Percentiles rank a stretch among this genome's conserved stretches.
Conservation (phyloP, 2,888 invertebrate genomes). For the Allolobophora icterica region DNA sequence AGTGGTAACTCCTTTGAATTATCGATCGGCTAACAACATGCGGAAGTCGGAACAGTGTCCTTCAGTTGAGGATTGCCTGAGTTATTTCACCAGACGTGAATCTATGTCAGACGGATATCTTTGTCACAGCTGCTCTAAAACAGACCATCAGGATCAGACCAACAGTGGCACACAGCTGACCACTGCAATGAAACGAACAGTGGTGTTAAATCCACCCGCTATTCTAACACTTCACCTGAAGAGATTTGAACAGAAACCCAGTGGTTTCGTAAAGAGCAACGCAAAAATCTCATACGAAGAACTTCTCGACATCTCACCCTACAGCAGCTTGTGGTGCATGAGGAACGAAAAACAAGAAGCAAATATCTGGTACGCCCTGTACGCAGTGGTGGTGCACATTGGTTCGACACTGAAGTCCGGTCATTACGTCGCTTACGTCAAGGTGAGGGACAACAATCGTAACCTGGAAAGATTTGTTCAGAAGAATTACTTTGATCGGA, state of each 20-base stretch:
- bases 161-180: constrained; percentile 45
- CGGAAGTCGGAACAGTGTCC: background rate
- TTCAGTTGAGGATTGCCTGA: background rate
- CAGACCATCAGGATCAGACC: background rate
- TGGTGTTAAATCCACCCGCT: constrained; percentile 89
- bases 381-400: background rate
- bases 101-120: background rate
- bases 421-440: background rate
- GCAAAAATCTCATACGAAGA: constrained; percentile 86
- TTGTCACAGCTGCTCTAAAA: background rate
- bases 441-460: background rate
- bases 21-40: background rate
- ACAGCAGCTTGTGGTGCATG: constrained; percentile 71
- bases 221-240: constrained; percentile 93
- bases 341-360: background rate
- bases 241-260: constrained; percentile 77
- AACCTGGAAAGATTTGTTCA: background rate
- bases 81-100: background rate
- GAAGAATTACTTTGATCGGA: background rate
- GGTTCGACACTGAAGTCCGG: background rate
- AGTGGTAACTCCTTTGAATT: background rate
- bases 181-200: constrained; percentile 67
- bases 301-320: constrained; percentile 85
- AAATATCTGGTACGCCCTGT: background rate
- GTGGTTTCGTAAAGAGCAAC: constrained; percentile 73